Percentiles rank a stretch among this genome's conserved stretches.
Conservation (phyloP, 2,888 invertebrate genomes). For the Epirrhoe alternata region DNA sequence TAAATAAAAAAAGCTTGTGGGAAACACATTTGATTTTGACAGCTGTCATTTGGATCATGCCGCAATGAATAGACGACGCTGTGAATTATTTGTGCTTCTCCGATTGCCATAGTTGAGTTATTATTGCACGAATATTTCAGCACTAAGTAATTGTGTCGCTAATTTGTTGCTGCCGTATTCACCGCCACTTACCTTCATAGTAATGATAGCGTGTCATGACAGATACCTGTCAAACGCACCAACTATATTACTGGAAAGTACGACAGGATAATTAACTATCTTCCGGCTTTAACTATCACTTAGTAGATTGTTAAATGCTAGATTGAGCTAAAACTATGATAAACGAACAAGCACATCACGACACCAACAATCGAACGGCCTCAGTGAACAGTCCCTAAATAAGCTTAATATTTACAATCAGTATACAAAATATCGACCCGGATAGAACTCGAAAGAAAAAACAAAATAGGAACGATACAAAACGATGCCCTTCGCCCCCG, state of each 20-base stretch:
- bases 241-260: conserved; percentile 23
- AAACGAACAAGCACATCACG: conserved; percentile 42
- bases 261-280: conserved; percentile 25
- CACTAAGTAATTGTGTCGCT: conserved; percentile 20
- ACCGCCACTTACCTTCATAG: conserved; percentile 22
- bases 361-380: conserved; percentile 50
- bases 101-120: conserved; percentile 40
- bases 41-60: conserved; percentile 37
- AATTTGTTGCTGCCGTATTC: conserved; percentile 31
- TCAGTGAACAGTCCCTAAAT: conserved; percentile 63
- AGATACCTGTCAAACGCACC: conserved; percentile 27
- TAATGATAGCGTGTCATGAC: conserved; percentile 30
- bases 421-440: conserved; percentile 80
- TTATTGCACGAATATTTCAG: conserved; percentile 41
- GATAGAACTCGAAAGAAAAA: conserved; percentile 81
- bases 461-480: conserved; percentile 85
- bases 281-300: conserved; percentile 11
- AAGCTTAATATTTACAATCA: conserved; percentile 83
- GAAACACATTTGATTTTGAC: conserved; percentile 31
- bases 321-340: conserved; percentile 34
- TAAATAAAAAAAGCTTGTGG: conserved; percentile 24
- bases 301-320: conserved; percentile 14
- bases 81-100: conserved; percentile 41
- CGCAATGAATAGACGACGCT: conserved; percentile 28
- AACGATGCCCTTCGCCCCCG: conserved; percentile 65